Evolutionary conservation across 1,140 invertebrate species (phyloP), one percentile per base, ranked within the genome.

Genomic region (Caenorhabditis briggsae): DNA sequence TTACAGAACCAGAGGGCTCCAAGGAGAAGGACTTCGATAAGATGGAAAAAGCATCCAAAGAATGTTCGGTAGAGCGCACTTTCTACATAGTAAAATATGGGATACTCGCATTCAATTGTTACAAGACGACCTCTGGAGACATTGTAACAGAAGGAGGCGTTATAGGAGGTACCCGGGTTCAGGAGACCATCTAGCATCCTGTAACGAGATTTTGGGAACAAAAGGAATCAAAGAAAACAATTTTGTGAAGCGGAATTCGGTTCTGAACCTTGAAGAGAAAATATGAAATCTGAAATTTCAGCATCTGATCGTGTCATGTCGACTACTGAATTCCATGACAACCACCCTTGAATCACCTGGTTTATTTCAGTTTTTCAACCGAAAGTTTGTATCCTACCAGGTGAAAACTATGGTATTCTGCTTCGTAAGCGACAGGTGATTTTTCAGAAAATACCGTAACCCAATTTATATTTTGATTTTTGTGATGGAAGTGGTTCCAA

Each of bases 1-100:
- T 78, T 78, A 50, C 70, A 78, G 46, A 78, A 78, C 70, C 70
- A 78, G 25, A 78, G 46, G 25, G 70, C 70, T 7, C 70, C 70
- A 16, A 78, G n/a, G 1, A 78, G 70, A 5, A 78, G 14, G 12
- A 78, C 70, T 41, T 78, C 70, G 23, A 78, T 78, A 1, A 78
- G 33, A 78, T 78, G 70, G n/a, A 78, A 78, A 11, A 78, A 78
- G 46, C 70, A 78, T 20, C 70, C 70, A 5, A 78, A 48, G n/a
- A 78, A 41, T 6, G 70, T 78, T 3, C 70, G 70, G 23, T 50
- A 78, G 70, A 78, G 70, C 43, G 12, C n/a, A 78, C n/a, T 78
- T 78, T 78, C 70, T 1, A 78, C 46, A 78, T 78, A 78, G 53
- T 78, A 78, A 16, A 41, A 48, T 6, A 78, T 20, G 9, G 70